Conservation (phyloP, 2,888 invertebrate species). For the Eledona agricola region DNA sequence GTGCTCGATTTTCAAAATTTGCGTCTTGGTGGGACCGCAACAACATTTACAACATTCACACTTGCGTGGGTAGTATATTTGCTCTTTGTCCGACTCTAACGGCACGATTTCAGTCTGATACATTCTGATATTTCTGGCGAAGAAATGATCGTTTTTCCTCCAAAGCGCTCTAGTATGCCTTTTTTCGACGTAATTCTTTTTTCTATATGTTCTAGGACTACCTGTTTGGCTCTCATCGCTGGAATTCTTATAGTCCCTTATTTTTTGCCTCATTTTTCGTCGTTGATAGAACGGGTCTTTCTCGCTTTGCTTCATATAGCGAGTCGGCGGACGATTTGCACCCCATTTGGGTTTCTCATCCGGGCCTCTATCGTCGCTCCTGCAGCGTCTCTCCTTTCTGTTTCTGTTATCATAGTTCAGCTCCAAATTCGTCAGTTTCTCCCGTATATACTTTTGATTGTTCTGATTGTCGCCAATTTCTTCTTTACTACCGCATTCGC, state of each 20-base stretch:
- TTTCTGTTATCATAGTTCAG: slow-evolving; percentile 62
- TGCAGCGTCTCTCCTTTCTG: slow-evolving; percentile 66
- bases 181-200: slow-evolving; percentile 62
- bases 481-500: slow-evolving; percentile 37
- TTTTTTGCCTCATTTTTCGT: slow-evolving; percentile 72
- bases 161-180: slow-evolving; percentile 58
- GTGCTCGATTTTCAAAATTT: slow-evolving; percentile 54
- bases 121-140: slow-evolving; percentile 59
- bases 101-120: slow-evolving; percentile 65
- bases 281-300: slow-evolving; percentile 86
- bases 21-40: slow-evolving; percentile 59
- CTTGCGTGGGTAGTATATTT: slow-evolving; percentile 54
- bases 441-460: slow-evolving; percentile 51
- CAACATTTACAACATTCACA: slow-evolving; percentile 58
- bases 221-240: slow-evolving; percentile 71
- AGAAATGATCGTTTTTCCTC: slow-evolving; percentile 64
- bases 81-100: slow-evolving; percentile 65
- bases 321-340: slow-evolving; percentile 78
- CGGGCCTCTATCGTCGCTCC: slow-evolving; percentile 65
- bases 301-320: slow-evolving; percentile 89
- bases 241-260: slow-evolving; percentile 70
- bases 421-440: slow-evolving; percentile 65
- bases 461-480: slow-evolving; percentile 57
- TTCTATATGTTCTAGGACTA: slow-evolving; percentile 64
- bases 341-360: slow-evolving; percentile 79